These are phyloP conservation scores for Nebria ingens DNA, from an alignment of 1,140 invertebrate genomes.

Conservation along the genomic window DNA sequence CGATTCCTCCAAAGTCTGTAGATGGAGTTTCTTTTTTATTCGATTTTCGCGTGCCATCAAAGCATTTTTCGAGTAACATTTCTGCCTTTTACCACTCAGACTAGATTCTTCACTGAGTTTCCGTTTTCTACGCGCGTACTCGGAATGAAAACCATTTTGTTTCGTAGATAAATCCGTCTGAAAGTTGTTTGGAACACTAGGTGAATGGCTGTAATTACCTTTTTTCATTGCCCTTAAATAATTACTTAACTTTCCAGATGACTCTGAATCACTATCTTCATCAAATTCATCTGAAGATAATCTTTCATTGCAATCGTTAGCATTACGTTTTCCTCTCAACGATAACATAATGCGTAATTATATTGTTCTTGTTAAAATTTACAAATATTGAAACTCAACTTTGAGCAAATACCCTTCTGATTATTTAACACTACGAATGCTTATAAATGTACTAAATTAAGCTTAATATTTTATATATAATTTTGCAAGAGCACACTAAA, in stretches of 20 bases:
- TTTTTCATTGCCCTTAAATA: no score
- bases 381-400: no score
- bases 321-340: neutral
- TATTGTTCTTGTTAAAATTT: no score
- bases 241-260: neutral
- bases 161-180: no score
- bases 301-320: neutral
- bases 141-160: neutral
- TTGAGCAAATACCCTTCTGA: no score
- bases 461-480: no score
- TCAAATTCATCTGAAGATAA: neutral
- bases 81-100: constrained; percentile 17
- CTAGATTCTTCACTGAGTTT: neutral
- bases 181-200: no score
- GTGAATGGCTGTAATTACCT: no score
- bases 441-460: no score
- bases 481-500: no score
- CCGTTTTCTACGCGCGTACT: neutral
- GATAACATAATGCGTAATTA: neutral
- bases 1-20: constrained; percentile 43
- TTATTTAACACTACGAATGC: no score
- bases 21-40: constrained; percentile 44
- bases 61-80: constrained; percentile 37
- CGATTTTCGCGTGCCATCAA: constrained; percentile 47
- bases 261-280: neutral